Percentiles rank a stretch among this genome's conserved stretches.
These are phyloP conservation scores for Caenorhabditis sulstoni DNA, from an alignment of 2,888 invertebrate species.

Conservation along the genomic window DNA sequence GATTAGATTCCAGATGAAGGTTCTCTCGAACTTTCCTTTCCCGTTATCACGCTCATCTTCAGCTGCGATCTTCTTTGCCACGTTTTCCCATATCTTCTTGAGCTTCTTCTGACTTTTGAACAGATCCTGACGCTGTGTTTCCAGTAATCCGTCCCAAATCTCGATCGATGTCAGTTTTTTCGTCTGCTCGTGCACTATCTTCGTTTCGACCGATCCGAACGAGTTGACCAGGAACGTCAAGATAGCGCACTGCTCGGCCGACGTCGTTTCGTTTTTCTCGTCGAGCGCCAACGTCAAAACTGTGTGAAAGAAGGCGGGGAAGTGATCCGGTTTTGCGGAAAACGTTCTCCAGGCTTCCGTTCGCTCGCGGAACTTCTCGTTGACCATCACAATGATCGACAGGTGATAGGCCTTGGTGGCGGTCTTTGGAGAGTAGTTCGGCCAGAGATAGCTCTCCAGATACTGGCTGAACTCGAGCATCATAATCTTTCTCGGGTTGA, in stretches of 20 bases:
- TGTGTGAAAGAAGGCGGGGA: slow-evolving; percentile 81
- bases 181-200: slow-evolving; percentile 92
- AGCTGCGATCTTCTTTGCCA: slow-evolving; percentile 20
- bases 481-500: slow-evolving; percentile 72
- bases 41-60: slow-evolving; percentile 34
- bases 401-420: slow-evolving; percentile 83
- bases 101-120: slow-evolving; percentile 86
- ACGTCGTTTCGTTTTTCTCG: slow-evolving; percentile 81
- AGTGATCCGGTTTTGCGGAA: slow-evolving; percentile 73
- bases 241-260: slow-evolving; percentile 89
- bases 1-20: slow-evolving; percentile 90
- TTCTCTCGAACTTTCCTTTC: slow-evolving; percentile 82
- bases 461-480: slow-evolving; percentile 85
- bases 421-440: slow-evolving; percentile 88
- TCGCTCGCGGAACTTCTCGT: slow-evolving; percentile 97
- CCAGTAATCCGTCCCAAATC: slow-evolving; percentile 92
- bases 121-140: slow-evolving; percentile 88
- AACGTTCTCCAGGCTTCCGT: slow-evolving; percentile 92
- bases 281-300: slow-evolving; percentile 84
- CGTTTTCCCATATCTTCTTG: slow-evolving; percentile 60
- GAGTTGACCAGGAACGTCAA: slow-evolving; percentile 95
- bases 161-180: slow-evolving; percentile 92
- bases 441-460: slow-evolving; percentile 96
- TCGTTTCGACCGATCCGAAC: slow-evolving; percentile 97
- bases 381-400: slow-evolving; percentile 97